phyloP scores from a whole-genome alignment of 1,140 invertebrate genomes.

The Kradibia gibbosae region DNA sequence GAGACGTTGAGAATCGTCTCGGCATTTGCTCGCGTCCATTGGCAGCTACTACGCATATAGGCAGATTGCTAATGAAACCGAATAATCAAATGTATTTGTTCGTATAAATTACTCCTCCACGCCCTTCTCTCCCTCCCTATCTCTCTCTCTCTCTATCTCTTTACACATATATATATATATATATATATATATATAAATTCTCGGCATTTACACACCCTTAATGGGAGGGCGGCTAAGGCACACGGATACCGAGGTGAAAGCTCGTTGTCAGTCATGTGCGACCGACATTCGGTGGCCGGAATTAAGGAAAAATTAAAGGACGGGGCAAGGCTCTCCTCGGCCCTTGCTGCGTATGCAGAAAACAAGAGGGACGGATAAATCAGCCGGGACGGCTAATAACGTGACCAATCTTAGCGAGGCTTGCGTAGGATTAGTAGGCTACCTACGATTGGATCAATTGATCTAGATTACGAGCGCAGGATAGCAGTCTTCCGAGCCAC shows the following conservation, averaged over 20 bases:
- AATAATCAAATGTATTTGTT: too few relatives aligned
- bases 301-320: not conserved
- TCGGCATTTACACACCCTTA: too few relatives aligned
- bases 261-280: too few relatives aligned
- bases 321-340: not conserved
- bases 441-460: constrained; percentile 69
- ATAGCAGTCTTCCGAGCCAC: constrained; percentile 63
- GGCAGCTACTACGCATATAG: constrained; percentile 21
- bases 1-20: too few relatives aligned
- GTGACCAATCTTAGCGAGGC: constrained; percentile 70
- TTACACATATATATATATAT: too few relatives aligned
- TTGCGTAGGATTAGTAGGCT: not conserved
- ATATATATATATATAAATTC: too few relatives aligned
- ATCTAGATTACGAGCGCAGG: constrained; percentile 75
- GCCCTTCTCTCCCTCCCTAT: not conserved
- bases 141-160: not conserved
- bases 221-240: too few relatives aligned
- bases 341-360: constrained; percentile 1
- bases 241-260: too few relatives aligned
- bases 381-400: constrained; percentile 56
- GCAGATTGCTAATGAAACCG: constrained; percentile 16
- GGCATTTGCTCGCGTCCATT: not conserved
- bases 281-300: too few relatives aligned
- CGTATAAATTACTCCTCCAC: not conserved
- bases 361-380: not conserved